phyloP scores from a whole-genome alignment of 2,888 invertebrate species.

The Eupithecia dodoneata region DNA sequence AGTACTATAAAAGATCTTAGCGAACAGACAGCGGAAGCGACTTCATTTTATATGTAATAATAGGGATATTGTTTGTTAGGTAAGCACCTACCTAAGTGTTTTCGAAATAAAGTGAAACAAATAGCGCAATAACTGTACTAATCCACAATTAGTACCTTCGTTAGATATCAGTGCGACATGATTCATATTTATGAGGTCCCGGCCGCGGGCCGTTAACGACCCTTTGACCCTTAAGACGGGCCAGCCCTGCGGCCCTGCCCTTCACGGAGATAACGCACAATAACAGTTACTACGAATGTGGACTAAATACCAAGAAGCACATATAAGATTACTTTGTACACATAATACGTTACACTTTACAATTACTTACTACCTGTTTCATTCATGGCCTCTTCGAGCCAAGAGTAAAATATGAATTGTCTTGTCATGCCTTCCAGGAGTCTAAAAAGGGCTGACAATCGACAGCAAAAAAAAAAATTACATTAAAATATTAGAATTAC shows the following conservation, averaged over 20 bases:
- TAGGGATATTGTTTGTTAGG: neutral
- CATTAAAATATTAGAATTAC: too few relatives aligned
- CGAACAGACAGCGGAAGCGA: too few relatives aligned
- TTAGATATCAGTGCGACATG: constrained; percentile 46
- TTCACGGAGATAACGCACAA: constrained; percentile 49
- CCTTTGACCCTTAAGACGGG: constrained; percentile 57
- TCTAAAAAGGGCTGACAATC: neutral
- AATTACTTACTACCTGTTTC: neutral
- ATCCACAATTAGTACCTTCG: constrained; percentile 44
- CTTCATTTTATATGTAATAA: too few relatives aligned
- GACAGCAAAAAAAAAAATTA: too few relatives aligned
- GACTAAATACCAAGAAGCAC: constrained; percentile 16
- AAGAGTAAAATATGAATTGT: neutral
- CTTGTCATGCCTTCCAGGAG: neutral
- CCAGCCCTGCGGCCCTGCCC: constrained; percentile 35
- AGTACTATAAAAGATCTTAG: too few relatives aligned
- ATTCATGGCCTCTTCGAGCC: neutral
- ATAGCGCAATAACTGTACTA: constrained; percentile 42
- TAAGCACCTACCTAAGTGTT: neutral
- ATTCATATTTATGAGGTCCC: constrained; percentile 56
- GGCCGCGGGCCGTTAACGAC: constrained; percentile 45
- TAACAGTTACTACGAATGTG: constrained; percentile 45
- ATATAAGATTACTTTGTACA: neutral
- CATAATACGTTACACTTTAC: neutral
- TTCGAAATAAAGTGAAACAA: constrained; percentile 18